Evolutionary conservation across 2,888 invertebrate genomes (phyloP), one percentile per base, ranked within the genome.

Genomic region (Podabrus alpinus): DNA sequence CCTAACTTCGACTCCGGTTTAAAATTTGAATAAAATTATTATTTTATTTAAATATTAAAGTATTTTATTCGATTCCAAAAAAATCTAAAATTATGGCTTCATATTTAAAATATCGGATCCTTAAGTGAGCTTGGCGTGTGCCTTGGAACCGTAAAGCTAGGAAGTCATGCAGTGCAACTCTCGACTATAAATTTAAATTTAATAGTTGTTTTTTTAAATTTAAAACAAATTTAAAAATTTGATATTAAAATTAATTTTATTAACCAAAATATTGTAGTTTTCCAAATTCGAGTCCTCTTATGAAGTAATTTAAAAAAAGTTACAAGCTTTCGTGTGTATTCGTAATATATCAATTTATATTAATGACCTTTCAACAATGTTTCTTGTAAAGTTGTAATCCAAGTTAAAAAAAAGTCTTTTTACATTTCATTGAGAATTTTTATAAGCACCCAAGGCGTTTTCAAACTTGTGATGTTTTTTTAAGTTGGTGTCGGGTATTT

Each of bases 361-460:
- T 75, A 75, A 75, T 75, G 75, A 66, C 29, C 69, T 75, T 75
- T 72, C 75, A 75, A 72, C 72, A 69, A 66, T 66, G 62, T 75
- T 75, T 72, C 72, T 72, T 45, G 45, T 45, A 45, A 45, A 45
- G 45, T 24, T 75, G 75, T 75, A 75, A 75, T 69, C 13, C 24
- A 15, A 17, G 45, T 66, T 64, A 66, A 69, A 71, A 69, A 66
- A 19, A 74, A 59, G 25, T 67, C 64, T 62, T 74, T 71, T 71
- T 71, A 16, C 16, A n/a, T 15, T 71, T 59, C 71, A 71, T 62
- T 67, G 62, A 67, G 64, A 61, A 70, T 64, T 61, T 64, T 19
- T 70, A 69, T 69, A 61, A 21, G 16, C 15, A 17, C 69, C 69
- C n/a, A n/a, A 15, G 45, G 69, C 60, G 17, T 25, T 29, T 60